Evolutionary conservation across 1,140 invertebrate genomes (phyloP).

Genomic region (Aphelenchoides besseyi): DNA sequence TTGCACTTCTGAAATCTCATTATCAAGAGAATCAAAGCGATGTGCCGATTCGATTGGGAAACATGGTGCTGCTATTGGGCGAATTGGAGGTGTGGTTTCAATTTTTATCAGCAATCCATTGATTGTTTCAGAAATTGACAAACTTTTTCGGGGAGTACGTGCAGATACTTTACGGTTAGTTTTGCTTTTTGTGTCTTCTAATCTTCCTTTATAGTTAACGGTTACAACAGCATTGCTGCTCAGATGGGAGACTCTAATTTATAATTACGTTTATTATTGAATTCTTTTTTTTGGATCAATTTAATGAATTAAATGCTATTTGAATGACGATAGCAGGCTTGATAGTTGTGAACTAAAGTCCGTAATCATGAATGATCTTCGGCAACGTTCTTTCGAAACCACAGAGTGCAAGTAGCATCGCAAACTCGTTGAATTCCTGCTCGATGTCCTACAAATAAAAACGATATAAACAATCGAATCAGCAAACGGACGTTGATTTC

Average conservation of each 20-base stretch:
- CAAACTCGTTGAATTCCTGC: not conserved
- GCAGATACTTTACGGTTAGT: too few relatives aligned
- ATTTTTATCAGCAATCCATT: too few relatives aligned
- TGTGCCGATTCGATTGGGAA: not conserved
- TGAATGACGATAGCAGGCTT: not conserved
- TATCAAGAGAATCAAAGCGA: not conserved
- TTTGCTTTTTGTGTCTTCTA: too few relatives aligned
- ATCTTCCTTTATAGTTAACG: not conserved
- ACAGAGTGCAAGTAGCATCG: not conserved
- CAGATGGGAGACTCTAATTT: not conserved
- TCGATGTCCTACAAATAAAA: not conserved
- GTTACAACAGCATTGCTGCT: not conserved
- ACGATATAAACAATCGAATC: not conserved
- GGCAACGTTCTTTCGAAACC: not conserved
- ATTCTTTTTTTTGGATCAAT: too few relatives aligned
- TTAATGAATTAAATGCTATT: too few relatives aligned
- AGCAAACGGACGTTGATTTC: not conserved
- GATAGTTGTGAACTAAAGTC: not conserved
- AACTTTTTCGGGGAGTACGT: not conserved
- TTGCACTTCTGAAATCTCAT: not conserved
- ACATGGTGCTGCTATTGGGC: not conserved
- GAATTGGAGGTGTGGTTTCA: conserved; percentile 1
- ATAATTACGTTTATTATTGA: too few relatives aligned
- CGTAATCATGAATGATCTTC: not conserved
- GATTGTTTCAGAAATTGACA: not conserved